phyloP scores from a whole-genome alignment of 1,140 invertebrate genomes.

The Nebria ingens region DNA sequence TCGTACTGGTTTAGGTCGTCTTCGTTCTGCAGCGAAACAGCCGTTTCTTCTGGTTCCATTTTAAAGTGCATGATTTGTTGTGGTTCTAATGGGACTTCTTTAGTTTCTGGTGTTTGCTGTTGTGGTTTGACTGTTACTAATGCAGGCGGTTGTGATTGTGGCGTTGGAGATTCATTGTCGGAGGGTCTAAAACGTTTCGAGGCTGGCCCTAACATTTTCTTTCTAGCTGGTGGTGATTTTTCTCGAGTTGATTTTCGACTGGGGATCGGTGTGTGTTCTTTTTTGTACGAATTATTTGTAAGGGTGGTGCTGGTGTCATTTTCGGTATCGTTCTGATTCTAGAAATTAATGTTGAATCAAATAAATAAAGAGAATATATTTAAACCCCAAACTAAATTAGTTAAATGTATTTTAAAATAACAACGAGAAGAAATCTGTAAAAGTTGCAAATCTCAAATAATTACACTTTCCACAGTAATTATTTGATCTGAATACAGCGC shows the following conservation, averaged over 20 bases:
- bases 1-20: neutral
- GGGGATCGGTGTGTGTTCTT: neutral
- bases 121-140: too few relatives aligned
- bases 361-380: too few relatives aligned
- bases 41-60: slow-evolving; percentile 2
- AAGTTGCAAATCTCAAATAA: too few relatives aligned
- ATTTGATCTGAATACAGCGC: too few relatives aligned
- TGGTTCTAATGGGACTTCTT: neutral
- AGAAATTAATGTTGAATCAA: too few relatives aligned
- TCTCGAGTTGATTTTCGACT: neutral
- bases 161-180: neutral
- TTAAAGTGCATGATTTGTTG: neutral
- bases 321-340: neutral
- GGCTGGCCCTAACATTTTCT: neutral
- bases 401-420: too few relatives aligned
- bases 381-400: too few relatives aligned
- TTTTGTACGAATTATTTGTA: neutral
- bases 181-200: neutral
- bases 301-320: neutral
- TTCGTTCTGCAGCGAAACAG: neutral
- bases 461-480: too few relatives aligned
- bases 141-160: neutral
- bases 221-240: neutral
- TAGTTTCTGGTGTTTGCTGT: neutral
- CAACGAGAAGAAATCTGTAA: too few relatives aligned